Percentiles rank a stretch among this genome's conserved stretches.
phyloP scores from a whole-genome alignment of 1,140 invertebrate genomes.

The Lepidurus couesii region DNA sequence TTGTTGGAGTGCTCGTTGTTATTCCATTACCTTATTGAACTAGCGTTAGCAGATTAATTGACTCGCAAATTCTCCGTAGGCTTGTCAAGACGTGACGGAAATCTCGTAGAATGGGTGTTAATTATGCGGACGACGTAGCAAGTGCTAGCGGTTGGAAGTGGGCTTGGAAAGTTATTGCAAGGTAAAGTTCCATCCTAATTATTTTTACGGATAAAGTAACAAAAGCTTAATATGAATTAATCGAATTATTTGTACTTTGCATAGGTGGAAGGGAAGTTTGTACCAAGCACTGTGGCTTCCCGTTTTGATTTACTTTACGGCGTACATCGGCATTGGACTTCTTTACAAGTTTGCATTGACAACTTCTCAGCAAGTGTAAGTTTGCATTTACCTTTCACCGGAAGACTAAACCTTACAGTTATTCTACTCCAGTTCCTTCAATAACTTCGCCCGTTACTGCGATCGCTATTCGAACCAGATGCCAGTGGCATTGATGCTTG shows the following conservation, averaged over 20 bases:
- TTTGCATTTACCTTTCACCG: neutral
- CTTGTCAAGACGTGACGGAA: too few species aligned
- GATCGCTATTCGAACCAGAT: slow-evolving; percentile 30
- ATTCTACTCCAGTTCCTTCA: slow-evolving; percentile 17
- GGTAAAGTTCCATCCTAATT: neutral
- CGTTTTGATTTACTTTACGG: slow-evolving; percentile 29
- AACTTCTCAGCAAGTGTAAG: slow-evolving; percentile 12
- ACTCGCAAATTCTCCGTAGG: too few species aligned
- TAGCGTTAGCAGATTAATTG: too few species aligned
- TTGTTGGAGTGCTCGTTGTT: too few species aligned
- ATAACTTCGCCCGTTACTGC: slow-evolving; percentile 23
- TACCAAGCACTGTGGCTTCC: slow-evolving; percentile 29
- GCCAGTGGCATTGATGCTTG: slow-evolving; percentile 31
- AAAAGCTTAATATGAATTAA: neutral
- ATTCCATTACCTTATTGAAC: too few species aligned
- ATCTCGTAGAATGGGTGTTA: neutral
- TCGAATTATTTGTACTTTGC: neutral
- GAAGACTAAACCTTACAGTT: neutral
- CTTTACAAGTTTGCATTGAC: slow-evolving; percentile 31
- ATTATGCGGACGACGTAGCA: neutral
- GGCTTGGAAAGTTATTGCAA: neutral
- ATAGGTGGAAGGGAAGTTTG: slow-evolving; percentile 31
- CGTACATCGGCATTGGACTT: slow-evolving; percentile 13
- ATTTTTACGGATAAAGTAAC: neutral
- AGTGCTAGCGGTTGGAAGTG: neutral